Base-by-base conservation (phyloP, 2,888 invertebrate species). In the Creontiades dilutus region DNA sequence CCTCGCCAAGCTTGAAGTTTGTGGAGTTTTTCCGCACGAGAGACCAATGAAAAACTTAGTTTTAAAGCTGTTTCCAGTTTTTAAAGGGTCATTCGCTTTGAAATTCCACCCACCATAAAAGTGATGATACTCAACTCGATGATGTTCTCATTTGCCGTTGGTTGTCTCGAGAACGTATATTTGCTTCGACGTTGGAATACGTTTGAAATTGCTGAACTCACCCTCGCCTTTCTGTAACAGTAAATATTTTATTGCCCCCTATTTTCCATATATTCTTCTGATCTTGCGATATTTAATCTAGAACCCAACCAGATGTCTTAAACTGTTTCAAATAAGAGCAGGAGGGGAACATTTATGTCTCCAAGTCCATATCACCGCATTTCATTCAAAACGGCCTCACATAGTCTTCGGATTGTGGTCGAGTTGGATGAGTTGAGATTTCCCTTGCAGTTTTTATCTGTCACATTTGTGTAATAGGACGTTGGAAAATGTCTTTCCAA, bases 161-260 rank as follows among this genome's bases (percentile, higher is more conserved):
- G n/a, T 9, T 9, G 19, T 61, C 61, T 9, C 9, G 61, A n/a
- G 1, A 52, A 52, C 52, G 5, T 52, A 52, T 52, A 52, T 52
- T 14, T 52, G 57, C 14, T n/a, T 7, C 68, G 19, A 19, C 68
- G 23, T 68, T 12, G 2, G 23, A 23, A 23, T 0, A 68, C 23
- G 23, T 23, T 68, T 68, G 68, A 19, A 68, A 23, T 68, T 19
- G 23, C 68, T 68, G n/a, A 23, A 23, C 5, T 68, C 27, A 23
- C 68, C 16, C 68, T 9, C 68, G 57, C 27, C 76, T 27, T 37
- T 13, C 28, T 78, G 37, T 19, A 46, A 46, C 19, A 78, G 13
- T 78, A 78, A 78, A 78, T 46, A 78, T 78, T 78, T 78, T 78
- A 78, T 78, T 16, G 78, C 78, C 14, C 28, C 78, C 7, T 47